Evolutionary conservation across 2,113 vertebrate species (phyloP).

Genomic region (Chionis minor): DNA sequence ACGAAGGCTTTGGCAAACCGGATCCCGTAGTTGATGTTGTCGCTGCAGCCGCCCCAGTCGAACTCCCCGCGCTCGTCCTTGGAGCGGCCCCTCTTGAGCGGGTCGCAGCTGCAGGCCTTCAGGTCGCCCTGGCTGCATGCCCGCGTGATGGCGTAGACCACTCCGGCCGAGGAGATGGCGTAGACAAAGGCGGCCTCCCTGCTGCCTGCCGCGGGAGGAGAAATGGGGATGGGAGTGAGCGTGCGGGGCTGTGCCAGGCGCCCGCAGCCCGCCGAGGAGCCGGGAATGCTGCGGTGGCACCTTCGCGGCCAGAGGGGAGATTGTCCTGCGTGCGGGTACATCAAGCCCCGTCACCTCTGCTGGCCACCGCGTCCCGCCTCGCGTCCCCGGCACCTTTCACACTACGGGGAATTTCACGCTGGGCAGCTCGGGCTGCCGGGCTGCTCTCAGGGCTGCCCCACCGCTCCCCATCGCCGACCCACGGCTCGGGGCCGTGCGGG

Average conservation of each 20-base stretch:
- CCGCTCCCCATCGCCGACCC: fast-evolving
- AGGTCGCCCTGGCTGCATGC: constrained; percentile 97
- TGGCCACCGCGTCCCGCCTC: not conserved
- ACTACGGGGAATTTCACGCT: fast-evolving
- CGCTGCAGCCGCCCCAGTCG: constrained; percentile 97
- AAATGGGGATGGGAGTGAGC: not conserved
- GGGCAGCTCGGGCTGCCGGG: not conserved
- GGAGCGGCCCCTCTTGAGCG: constrained; percentile 86
- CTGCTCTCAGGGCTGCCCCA: not conserved
- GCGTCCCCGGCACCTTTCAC: not conserved
- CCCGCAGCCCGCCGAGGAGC: fast-evolving
- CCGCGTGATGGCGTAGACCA: constrained; percentile 93
- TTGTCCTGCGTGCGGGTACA: fast-evolving
- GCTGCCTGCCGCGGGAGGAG: constrained; percentile 78
- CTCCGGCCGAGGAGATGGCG: constrained; percentile 94
- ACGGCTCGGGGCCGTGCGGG: fast-evolving
- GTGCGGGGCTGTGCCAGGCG: fast-evolving
- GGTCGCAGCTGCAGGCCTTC: constrained; percentile 91
- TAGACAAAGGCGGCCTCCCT: constrained; percentile 97
- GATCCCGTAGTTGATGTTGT: constrained; percentile 96
- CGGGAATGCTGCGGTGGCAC: fast-evolving
- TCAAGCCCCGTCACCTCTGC: not conserved
- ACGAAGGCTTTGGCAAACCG: constrained; percentile 95
- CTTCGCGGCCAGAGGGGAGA: fast-evolving
- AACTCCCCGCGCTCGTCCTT: constrained; percentile 90